Evolutionary conservation across 2,797 vertebrate species (phyloP).

Genomic region (Eptatretus atami): DNA sequence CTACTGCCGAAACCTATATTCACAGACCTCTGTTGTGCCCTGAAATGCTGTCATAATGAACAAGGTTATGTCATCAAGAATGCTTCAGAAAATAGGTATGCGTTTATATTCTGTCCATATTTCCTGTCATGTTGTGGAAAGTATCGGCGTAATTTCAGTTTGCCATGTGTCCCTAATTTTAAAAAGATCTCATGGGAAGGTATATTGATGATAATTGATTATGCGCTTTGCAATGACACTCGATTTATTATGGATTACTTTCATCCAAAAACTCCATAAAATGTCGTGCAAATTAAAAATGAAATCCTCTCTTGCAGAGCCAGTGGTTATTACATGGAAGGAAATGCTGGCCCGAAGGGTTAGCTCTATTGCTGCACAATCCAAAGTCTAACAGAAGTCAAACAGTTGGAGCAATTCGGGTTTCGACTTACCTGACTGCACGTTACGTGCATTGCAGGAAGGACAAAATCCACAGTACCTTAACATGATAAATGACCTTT

Average conservation of each 20-base stretch:
- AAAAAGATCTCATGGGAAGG: no score
- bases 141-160: not conserved
- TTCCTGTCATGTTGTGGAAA: not conserved
- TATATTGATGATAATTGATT: no score
- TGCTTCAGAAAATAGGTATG: not conserved
- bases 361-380: constrained; percentile 32
- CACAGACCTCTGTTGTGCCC: constrained; percentile 23
- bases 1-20: constrained; percentile 23
- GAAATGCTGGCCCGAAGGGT: constrained; percentile 10
- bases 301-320: no score
- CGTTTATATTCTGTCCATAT: not conserved
- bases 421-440: constrained; percentile 25
- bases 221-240: no score
- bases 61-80: not conserved
- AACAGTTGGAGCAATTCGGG: constrained; percentile 31
- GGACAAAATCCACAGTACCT: constrained; percentile 24
- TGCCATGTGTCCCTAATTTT: constrained; percentile 7
- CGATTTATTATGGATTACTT: no score
- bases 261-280: no score
- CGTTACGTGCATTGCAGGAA: constrained; percentile 35
- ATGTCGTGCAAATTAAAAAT: no score
- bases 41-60: not conserved
- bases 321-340: not conserved
- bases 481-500: no score
- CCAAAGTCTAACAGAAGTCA: constrained; percentile 35